Base-by-base conservation (phyloP, 2,888 invertebrate species). In the Rugalucina vietnamica region DNA sequence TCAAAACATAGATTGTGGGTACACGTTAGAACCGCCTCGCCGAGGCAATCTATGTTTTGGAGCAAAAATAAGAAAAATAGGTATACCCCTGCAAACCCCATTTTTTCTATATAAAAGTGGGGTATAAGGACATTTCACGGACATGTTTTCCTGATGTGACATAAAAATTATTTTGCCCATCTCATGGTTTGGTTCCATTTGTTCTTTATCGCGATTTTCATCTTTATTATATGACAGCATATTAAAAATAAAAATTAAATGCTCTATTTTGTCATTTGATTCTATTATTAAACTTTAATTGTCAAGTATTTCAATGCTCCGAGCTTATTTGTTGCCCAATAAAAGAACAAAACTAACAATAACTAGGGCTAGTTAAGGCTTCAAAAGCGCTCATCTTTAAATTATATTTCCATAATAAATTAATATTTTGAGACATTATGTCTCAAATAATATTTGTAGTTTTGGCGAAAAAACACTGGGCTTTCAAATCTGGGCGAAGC, bases 321-420 rank as follows among this genome's bases (percentile, higher is more conserved):
- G 1, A 27, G 34, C 65, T 34, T 32, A 65, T 34, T 65, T 65
- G 60, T 60, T 3, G 34, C 29, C 12, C 34, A 65, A 65, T 65
- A 65, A 65, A 65, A 32, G 2, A 1, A 32, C 21, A 34, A 32
- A 14, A 34, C 32, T 5, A 21, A 65, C 65, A 65, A 32, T 65
- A 65, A 65, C 29, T 65, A 21, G 8, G 4, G 1, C 27, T 34
- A 12, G 32, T 34, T 32, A 65, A 21, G 34, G 34, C 34, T 29
- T 65, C 24, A 34, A 65, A 65, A 34, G 27, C 34, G n/a, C 29
- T 65, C 65, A 65, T 65, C 65, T 65, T 5, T 65, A 65, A 65
- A 65, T 65, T 34, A 65, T 65, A 65, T 65, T 65, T 65, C 65
- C 65, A 65, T 65, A 65, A 65, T 65, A 65, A 65, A 34, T 65